Percentiles rank a stretch among this genome's conserved stretches.
These are phyloP conservation scores for Hybognathus amarus DNA, from an alignment of 2,797 vertebrate species.

Conservation along the genomic window DNA sequence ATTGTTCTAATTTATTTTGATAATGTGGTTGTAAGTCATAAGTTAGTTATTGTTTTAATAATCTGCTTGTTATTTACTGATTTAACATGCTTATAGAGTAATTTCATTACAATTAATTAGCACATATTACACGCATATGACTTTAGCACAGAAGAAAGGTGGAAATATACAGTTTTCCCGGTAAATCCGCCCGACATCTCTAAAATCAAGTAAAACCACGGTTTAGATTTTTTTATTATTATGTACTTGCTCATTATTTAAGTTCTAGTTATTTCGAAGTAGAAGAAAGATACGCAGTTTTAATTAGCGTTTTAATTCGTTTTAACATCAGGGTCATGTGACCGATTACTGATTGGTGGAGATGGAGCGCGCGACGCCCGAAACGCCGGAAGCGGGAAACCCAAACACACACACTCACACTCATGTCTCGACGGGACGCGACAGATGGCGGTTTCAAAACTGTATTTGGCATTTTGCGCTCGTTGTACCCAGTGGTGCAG, in stretches of 20 bases:
- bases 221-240: background rate
- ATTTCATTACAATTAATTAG: background rate
- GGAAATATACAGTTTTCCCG: background rate
- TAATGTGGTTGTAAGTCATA: background rate
- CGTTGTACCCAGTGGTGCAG: slow-evolving; percentile 66
- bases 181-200: background rate
- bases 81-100: background rate
- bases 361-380: background rate
- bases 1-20: background rate
- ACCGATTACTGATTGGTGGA: background rate
- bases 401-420: background rate
- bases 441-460: slow-evolving; percentile 56
- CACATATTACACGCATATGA: background rate
- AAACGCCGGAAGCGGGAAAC: background rate
- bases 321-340: background rate
- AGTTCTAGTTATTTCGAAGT: background rate
- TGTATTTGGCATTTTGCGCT: slow-evolving; percentile 63
- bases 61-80: background rate
- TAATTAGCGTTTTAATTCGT: background rate
- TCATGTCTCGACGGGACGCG: background rate
- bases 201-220: background rate
- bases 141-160: background rate
- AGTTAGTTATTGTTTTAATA: background rate
- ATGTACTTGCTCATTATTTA: background rate
- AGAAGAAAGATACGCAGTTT: background rate